A percentile compares a stretch with the other conserved stretches of the same genome.
Evolutionary conservation across 2,113 vertebrate species (phyloP).

Genomic region (Conger conger): DNA sequence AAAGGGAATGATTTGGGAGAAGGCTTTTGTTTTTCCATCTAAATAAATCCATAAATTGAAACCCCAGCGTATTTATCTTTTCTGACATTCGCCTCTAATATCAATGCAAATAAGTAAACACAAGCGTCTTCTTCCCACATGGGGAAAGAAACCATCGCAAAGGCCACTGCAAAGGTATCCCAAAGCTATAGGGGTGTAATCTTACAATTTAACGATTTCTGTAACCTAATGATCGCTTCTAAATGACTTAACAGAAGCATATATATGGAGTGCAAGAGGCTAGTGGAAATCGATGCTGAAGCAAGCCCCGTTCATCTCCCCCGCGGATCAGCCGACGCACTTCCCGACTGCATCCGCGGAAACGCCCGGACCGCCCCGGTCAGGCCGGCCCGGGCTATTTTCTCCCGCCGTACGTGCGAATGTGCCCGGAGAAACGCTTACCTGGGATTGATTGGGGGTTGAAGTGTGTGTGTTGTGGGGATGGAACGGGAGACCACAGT

Average conservation of each 20-base stretch:
- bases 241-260: neutral
- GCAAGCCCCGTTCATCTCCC: constrained; percentile 22
- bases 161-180: neutral
- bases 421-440: neutral
- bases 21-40: constrained; percentile 2
- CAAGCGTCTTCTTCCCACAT: neutral
- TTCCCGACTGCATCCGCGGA: neutral
- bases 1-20: neutral
- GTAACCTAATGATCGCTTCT: neutral
- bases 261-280: neutral
- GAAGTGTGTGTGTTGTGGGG: neutral
- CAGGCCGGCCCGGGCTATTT: neutral
- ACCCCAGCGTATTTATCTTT: neutral
- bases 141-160: neutral
- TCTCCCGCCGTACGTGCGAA: neutral
- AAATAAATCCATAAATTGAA: neutral
- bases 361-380: neutral
- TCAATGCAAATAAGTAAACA: neutral
- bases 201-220: neutral
- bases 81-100: neutral
- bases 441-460: neutral
- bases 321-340: neutral
- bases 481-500: neutral
- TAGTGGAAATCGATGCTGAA: constrained; percentile 21
- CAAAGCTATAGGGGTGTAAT: neutral